phyloP scores from a whole-genome alignment of 2,888 invertebrate genomes.

The Nomada hirtipes region DNA sequence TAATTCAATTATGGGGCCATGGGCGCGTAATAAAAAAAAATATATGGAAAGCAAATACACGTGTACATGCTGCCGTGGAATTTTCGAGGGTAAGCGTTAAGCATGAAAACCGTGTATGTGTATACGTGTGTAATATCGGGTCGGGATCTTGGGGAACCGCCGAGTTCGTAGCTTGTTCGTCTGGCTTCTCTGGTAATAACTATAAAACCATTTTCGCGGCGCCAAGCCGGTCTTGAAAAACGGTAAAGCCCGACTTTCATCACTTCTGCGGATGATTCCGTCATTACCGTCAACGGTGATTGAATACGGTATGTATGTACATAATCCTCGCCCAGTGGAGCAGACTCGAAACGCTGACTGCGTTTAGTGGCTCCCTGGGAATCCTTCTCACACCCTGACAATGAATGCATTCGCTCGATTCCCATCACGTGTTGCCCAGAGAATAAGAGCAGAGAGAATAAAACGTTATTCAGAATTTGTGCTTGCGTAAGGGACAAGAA shows the following conservation, averaged over 20 bases:
- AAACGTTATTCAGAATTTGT: constrained; percentile 1
- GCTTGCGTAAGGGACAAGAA: not conserved
- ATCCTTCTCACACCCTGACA: constrained; percentile 16
- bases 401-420: constrained; percentile 19
- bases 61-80: constrained; percentile 21
- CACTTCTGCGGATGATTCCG: constrained; percentile 63
- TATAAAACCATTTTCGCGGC: constrained; percentile 37
- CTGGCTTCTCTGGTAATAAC: constrained; percentile 29
- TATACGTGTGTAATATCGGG: constrained; percentile 19
- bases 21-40: constrained; percentile 57
- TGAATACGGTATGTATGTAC: constrained; percentile 67
- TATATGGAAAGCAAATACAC: constrained; percentile 55
- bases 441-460: no score
- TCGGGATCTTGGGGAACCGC: not conserved
- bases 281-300: constrained; percentile 69
- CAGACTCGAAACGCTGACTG: constrained; percentile 46
- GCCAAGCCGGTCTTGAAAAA: constrained; percentile 48
- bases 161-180: no score
- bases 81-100: constrained; percentile 40
- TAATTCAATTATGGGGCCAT: constrained; percentile 67
- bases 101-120: not conserved
- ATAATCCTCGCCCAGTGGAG: constrained; percentile 59
- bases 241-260: constrained; percentile 68
- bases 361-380: constrained; percentile 51
- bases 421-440: constrained; percentile 16